Conservation (phyloP, 2,113 vertebrate species). For the Scomber japonicus region DNA sequence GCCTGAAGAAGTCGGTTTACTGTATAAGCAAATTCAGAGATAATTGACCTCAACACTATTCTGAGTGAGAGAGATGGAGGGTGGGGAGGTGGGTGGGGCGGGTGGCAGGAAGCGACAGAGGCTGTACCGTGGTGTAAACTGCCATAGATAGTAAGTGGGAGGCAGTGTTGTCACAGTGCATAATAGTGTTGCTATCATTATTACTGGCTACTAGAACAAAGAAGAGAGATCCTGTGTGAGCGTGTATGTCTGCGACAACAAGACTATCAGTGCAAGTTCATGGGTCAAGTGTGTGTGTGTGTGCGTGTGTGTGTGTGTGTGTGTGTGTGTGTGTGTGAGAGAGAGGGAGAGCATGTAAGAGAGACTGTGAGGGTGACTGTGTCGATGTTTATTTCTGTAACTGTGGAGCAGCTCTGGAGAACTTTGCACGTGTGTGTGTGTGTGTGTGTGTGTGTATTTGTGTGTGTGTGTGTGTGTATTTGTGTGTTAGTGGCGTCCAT, state of each 20-base stretch:
- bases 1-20: slow-evolving; percentile 23
- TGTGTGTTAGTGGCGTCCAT: slow-evolving; percentile 4
- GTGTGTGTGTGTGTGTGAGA: neutral
- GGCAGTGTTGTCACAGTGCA: slow-evolving; percentile 75
- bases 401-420: slow-evolving; percentile 19
- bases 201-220: slow-evolving; percentile 59
- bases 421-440: slow-evolving; percentile 15
- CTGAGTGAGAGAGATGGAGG: slow-evolving; percentile 41
- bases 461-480: neutral
- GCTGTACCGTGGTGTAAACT: slow-evolving; percentile 61
- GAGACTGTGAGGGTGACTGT: neutral
- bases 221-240: slow-evolving; percentile 25
- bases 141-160: slow-evolving; percentile 63
- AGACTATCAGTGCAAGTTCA: slow-evolving; percentile 40
- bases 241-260: slow-evolving; percentile 12
- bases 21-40: slow-evolving; percentile 72
- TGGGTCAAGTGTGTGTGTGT: slow-evolving; percentile 38
- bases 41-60: slow-evolving; percentile 77
- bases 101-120: slow-evolving; percentile 40
- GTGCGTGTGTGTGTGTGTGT: neutral
- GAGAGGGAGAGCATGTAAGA: neutral
- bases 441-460: neutral
- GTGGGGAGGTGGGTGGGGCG: slow-evolving; percentile 37
- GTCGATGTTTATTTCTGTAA: slow-evolving; percentile 1
- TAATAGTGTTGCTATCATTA: slow-evolving; percentile 70